phyloP scores from a whole-genome alignment of 2,888 invertebrate genomes.

The Loripinus fragilis region DNA sequence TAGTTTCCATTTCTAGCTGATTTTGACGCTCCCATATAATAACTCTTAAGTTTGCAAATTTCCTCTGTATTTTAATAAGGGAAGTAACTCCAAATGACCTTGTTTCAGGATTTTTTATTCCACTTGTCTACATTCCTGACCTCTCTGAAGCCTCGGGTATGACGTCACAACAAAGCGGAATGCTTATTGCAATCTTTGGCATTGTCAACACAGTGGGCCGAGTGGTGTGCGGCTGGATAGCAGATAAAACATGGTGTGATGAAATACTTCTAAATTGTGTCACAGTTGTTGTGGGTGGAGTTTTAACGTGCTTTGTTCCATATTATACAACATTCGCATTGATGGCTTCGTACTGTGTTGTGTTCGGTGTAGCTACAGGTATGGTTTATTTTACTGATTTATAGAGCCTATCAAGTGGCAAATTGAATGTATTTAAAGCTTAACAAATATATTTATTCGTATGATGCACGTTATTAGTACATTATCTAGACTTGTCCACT shows the following conservation, averaged over 20 bases:
- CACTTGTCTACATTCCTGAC: slow-evolving; percentile 90
- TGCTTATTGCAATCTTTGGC: slow-evolving; percentile 69
- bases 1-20: no score
- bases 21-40: no score
- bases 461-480: no score
- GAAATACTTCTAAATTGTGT: slow-evolving; percentile 95
- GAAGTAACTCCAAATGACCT: no score
- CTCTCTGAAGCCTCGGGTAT: slow-evolving; percentile 65
- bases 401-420: no score
- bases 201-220: slow-evolving; percentile 97
- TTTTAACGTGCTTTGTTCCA: slow-evolving; percentile 92
- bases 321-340: slow-evolving; percentile 90
- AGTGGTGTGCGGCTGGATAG: slow-evolving; percentile 94
- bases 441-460: no score
- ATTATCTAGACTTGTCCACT: no score
- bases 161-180: slow-evolving; percentile 45
- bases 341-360: slow-evolving; percentile 91
- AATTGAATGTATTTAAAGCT: no score
- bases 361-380: slow-evolving; percentile 88
- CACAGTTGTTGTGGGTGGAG: slow-evolving; percentile 92
- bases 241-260: slow-evolving; percentile 88
- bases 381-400: no score
- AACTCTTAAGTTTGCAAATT: no score
- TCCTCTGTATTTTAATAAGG: no score
- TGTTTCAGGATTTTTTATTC: slow-evolving; percentile 93